These are phyloP conservation scores for Cephus spinipes DNA, from an alignment of 2,888 invertebrate species.

Conservation along the genomic window DNA sequence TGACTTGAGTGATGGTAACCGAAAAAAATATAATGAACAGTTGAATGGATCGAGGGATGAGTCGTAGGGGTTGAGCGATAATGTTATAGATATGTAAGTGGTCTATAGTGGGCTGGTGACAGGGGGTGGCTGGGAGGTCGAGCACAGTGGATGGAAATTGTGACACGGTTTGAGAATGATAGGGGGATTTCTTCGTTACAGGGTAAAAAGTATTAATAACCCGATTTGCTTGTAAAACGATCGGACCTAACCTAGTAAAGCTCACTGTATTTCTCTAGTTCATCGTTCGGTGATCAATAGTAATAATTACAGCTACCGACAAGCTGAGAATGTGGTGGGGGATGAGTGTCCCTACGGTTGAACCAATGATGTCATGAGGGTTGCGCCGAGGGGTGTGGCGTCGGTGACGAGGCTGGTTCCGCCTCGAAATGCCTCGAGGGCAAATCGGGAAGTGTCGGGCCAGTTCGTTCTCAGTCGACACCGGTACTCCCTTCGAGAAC, in stretches of 20 bases:
- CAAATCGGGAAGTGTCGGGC: slow-evolving; percentile 5
- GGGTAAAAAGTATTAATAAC: not conserved
- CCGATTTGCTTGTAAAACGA: not conserved
- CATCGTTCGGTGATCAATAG: slow-evolving; percentile 52
- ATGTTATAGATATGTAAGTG: too few species aligned
- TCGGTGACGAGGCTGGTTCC: slow-evolving; percentile 7
- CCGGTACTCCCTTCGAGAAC: slow-evolving; percentile 36
- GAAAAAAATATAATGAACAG: too few species aligned
- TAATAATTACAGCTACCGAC: slow-evolving; percentile 45
- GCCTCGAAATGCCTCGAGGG: slow-evolving; percentile 18
- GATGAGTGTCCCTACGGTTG: slow-evolving; percentile 19
- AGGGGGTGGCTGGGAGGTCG: too few species aligned
- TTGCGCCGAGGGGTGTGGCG: slow-evolving; percentile 44
- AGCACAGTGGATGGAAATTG: too few species aligned
- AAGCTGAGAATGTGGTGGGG: slow-evolving; percentile 34
- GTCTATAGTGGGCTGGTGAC: too few species aligned
- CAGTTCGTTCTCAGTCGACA: slow-evolving; percentile 36
- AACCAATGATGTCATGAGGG: slow-evolving; percentile 51
- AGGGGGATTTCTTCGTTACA: too few species aligned
- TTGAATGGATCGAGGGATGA: too few species aligned
- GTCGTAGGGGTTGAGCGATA: too few species aligned
- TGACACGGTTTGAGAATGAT: too few species aligned
- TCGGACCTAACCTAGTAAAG: not conserved
- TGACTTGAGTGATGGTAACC: too few species aligned
- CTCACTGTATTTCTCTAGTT: slow-evolving; percentile 45